These are phyloP conservation scores for Ptilodon capucinus DNA, from an alignment of 2,888 invertebrate species.

Conservation along the genomic window DNA sequence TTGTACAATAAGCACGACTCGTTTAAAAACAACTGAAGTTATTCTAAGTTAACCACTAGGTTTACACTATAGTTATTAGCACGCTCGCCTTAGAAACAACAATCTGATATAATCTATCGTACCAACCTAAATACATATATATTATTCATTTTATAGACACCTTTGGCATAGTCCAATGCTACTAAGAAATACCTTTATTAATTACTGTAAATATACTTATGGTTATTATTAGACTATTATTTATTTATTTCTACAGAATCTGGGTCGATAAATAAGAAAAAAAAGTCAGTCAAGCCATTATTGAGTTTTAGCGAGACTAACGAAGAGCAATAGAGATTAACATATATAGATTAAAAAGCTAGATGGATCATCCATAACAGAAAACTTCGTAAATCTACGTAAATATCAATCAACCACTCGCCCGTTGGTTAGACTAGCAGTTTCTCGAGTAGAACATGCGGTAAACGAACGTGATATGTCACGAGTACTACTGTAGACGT, in stretches of 20 bases:
- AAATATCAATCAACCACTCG: neutral
- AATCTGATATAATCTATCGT: neutral
- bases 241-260: too few species aligned
- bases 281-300: too few species aligned
- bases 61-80: neutral
- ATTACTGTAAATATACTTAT: neutral
- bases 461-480: conserved; percentile 22
- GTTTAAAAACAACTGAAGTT: conserved; percentile 14
- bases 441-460: neutral
- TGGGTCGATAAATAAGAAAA: too few species aligned
- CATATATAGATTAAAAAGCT: too few species aligned
- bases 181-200: neutral
- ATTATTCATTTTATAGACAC: neutral
- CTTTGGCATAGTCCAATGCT: too few species aligned
- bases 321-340: too few species aligned
- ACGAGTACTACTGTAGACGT: conserved; percentile 22
- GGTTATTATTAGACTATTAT: too few species aligned
- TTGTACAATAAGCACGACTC: conserved; percentile 12
- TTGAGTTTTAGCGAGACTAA: too few species aligned
- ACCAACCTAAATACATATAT: conserved; percentile 6
- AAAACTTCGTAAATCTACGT: neutral
- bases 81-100: conserved; percentile 1
- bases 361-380: too few species aligned
- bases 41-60: conserved; percentile 8
- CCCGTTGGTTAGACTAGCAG: neutral